Percentiles rank a stretch among this genome's conserved stretches.
phyloP scores from a whole-genome alignment of 2,797 vertebrate genomes.

The Poecilia wingei region DNA sequence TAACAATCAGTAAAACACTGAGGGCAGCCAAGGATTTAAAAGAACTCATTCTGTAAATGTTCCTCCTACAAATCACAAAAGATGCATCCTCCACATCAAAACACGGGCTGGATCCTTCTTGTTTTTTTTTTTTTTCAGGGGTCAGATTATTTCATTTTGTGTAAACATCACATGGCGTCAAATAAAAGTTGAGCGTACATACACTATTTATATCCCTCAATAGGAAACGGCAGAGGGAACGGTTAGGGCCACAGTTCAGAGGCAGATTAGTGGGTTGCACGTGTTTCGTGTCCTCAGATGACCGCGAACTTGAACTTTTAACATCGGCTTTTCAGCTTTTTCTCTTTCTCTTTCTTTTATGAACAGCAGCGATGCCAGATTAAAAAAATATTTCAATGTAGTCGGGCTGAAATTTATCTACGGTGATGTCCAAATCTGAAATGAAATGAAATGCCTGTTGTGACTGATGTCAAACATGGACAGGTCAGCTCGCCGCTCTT shows the following conservation, averaged over 20 bases:
- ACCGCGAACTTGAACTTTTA: constrained; percentile 8
- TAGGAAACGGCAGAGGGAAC: constrained; percentile 1
- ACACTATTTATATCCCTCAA: constrained; percentile 7
- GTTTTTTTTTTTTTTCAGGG: not conserved
- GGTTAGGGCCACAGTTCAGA: not conserved
- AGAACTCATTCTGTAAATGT: constrained; percentile 12
- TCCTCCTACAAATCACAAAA: not conserved
- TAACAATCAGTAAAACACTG: not conserved
- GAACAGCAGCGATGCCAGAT: not conserved
- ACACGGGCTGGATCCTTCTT: not conserved
- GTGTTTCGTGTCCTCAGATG: constrained; percentile 4
- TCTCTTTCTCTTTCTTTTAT: not conserved
- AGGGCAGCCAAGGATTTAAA: constrained; percentile 11
- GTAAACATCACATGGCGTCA: constrained; percentile 16
- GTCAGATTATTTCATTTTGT: constrained; percentile 13
- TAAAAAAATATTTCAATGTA: not conserved
- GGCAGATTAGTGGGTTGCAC: not conserved
- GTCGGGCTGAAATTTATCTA: not conserved
- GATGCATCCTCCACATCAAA: not conserved
- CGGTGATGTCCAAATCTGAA: not conserved
- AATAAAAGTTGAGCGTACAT: constrained; percentile 12
- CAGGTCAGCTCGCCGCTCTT: not conserved
- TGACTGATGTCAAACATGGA: not conserved
- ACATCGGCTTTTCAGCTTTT: not conserved
- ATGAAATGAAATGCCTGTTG: not conserved